Percentiles rank a stretch among this genome's conserved stretches.
Conservation (phyloP, 2,797 vertebrate genomes). For the Coranthus polyacanthus region DNA sequence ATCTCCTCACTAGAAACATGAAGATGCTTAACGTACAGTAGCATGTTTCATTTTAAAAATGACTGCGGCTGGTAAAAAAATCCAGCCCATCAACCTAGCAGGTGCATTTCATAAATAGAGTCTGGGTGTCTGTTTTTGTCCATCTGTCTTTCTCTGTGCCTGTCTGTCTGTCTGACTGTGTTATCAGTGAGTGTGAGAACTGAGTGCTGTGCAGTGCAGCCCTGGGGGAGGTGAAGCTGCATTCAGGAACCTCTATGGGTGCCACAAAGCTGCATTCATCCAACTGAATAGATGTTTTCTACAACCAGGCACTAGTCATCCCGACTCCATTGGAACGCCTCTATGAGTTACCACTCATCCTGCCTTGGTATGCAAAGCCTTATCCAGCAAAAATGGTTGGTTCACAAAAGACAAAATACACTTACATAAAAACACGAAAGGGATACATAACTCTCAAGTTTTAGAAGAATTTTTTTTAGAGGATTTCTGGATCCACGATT, state of each 20-base stretch:
- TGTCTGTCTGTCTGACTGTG: conserved; percentile 11
- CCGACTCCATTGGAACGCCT: conserved; percentile 71
- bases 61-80: neutral
- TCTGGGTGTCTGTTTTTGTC: neutral
- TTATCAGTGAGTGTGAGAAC: conserved; percentile 73
- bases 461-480: neutral
- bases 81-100: neutral
- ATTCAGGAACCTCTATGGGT: conserved; percentile 75
- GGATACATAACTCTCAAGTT: conserved; percentile 15
- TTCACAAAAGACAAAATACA: conserved; percentile 51
- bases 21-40: too few species aligned
- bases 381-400: conserved; percentile 54
- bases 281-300: conserved; percentile 84
- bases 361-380: conserved; percentile 78
- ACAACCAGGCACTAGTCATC: conserved; percentile 71
- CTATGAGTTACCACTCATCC: conserved; percentile 74
- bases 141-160: neutral
- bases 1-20: too few species aligned
- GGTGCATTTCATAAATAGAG: conserved; percentile 25
- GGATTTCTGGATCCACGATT: conserved; percentile 3
- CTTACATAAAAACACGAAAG: conserved; percentile 45
- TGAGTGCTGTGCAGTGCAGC: conserved; percentile 64
- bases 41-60: too few species aligned
- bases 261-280: conserved; percentile 86
- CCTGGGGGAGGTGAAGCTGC: conserved; percentile 70